Evolutionary conservation across 37 sponge, comb jelly and placozoan genomes (phyloP).

Genomic region (Mnemiopsis leidyi): DNA sequence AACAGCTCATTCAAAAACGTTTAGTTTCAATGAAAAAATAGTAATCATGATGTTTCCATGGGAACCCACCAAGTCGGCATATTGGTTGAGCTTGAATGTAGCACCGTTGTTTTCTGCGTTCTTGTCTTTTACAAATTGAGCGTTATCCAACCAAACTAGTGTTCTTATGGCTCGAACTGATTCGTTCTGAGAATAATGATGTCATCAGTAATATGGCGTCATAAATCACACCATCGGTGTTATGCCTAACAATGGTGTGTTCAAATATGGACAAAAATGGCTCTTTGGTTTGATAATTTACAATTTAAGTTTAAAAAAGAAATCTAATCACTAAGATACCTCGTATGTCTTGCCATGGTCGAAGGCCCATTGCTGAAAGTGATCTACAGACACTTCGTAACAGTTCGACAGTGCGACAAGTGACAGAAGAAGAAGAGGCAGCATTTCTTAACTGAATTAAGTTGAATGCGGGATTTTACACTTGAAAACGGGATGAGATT

Average conservation of each 20-base stretch:
- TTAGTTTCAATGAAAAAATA: no score
- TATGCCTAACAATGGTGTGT: no score
- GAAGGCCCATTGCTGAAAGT: slow-evolving; percentile 49
- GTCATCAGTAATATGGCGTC: no score
- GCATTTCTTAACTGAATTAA: slow-evolving; percentile 10
- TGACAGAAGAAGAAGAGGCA: neutral
- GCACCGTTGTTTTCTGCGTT: slow-evolving; percentile 41
- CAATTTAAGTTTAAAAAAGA: no score
- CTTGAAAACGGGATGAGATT: no score
- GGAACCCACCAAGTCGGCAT: neutral
- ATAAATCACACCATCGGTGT: no score
- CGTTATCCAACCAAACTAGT: slow-evolving; percentile 44
- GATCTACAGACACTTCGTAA: slow-evolving; percentile 42
- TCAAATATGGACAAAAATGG: no score
- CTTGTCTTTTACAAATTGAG: neutral
- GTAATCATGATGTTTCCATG: no score
- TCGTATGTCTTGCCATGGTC: slow-evolving; percentile 17
- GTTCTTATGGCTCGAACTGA: neutral
- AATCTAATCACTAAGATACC: slow-evolving; percentile 37
- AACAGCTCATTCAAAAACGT: no score
- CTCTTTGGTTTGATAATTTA: no score
- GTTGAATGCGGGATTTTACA: no score
- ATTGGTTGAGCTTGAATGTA: slow-evolving; percentile 43
- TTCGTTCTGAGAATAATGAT: no score
- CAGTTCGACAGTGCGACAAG: neutral